phyloP scores from a whole-genome alignment of 2,888 invertebrate species.

The Xiphydria camelus region DNA sequence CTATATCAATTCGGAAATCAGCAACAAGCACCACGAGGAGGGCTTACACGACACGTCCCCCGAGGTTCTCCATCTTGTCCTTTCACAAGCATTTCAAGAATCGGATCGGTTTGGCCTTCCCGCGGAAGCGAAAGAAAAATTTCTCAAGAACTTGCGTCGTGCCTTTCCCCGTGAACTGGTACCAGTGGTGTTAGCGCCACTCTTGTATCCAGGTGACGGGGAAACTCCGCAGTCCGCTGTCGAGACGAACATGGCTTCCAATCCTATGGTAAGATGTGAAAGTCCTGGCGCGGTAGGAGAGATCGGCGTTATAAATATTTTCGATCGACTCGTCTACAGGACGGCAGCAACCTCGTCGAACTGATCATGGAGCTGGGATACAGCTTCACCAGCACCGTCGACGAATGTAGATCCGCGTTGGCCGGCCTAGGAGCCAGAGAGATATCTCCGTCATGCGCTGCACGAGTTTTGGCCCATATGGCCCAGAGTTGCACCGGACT shows the following conservation, averaged over 20 bases:
- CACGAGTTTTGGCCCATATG: constrained; percentile 85
- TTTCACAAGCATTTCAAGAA: constrained; percentile 65
- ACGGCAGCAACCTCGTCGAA: constrained; percentile 79
- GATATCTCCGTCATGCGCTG: constrained; percentile 81
- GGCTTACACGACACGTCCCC: constrained; percentile 89
- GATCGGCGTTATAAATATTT: background rate
- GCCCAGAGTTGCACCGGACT: constrained; percentile 80
- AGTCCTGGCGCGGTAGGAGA: background rate
- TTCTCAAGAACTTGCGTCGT: constrained; percentile 77
- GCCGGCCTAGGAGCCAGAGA: constrained; percentile 81
- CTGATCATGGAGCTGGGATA: constrained; percentile 92
- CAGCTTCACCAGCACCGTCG: constrained; percentile 81
- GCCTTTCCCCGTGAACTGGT: constrained; percentile 89
- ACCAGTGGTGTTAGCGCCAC: constrained; percentile 86
- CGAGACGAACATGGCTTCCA: constrained; percentile 52
- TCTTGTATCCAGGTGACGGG: constrained; percentile 80
- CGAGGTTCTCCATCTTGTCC: constrained; percentile 83
- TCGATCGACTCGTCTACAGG: constrained; percentile 61
- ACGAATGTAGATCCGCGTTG: constrained; percentile 85
- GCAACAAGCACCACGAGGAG: constrained; percentile 72
- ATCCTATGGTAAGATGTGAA: constrained; percentile 45
- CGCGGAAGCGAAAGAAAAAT: constrained; percentile 75
- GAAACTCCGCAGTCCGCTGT: constrained; percentile 62
- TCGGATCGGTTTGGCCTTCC: constrained; percentile 66
- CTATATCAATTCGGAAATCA: constrained; percentile 76